A percentile compares a stretch with the other conserved stretches of the same genome.
These are phyloP conservation scores for Cynopterus brachyotis DNA, from an alignment of 2,113 vertebrate species.

Conservation along the genomic window DNA sequence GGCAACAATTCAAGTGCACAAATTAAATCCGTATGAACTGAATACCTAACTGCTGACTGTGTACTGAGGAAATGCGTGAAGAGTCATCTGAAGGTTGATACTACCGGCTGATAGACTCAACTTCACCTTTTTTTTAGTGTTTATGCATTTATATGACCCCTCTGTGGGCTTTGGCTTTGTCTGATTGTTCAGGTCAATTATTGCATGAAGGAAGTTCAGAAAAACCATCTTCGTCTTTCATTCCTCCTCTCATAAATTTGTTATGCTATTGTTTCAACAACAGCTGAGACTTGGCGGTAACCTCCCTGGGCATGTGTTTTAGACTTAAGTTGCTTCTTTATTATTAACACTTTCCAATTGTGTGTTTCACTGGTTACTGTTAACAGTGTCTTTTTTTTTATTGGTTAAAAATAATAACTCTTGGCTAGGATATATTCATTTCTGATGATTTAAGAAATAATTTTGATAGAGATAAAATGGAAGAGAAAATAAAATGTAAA, in stretches of 20 bases:
- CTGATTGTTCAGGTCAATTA: background rate
- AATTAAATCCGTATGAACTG: background rate
- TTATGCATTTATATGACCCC: background rate
- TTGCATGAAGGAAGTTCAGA: background rate
- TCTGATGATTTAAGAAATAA: conserved; percentile 5
- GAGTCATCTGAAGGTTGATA: background rate
- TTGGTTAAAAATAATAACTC: background rate
- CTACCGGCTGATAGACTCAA: accelerated
- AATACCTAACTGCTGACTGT: background rate
- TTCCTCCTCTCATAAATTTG: background rate
- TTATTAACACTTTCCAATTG: background rate
- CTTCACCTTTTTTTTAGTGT: background rate
- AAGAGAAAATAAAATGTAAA: background rate
- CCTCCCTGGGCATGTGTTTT: no score
- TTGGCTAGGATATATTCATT: background rate
- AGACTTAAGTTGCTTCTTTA: background rate
- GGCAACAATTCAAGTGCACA: background rate
- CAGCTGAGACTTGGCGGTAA: background rate
- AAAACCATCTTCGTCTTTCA: background rate
- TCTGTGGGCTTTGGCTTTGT: background rate
- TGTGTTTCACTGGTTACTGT: background rate
- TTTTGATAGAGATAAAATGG: background rate
- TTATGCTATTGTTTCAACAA: background rate
- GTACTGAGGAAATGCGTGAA: background rate
- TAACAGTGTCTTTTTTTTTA: background rate